These are phyloP conservation scores for Cotesia glomerata DNA, from an alignment of 1,140 invertebrate species.

Conservation along the genomic window DNA sequence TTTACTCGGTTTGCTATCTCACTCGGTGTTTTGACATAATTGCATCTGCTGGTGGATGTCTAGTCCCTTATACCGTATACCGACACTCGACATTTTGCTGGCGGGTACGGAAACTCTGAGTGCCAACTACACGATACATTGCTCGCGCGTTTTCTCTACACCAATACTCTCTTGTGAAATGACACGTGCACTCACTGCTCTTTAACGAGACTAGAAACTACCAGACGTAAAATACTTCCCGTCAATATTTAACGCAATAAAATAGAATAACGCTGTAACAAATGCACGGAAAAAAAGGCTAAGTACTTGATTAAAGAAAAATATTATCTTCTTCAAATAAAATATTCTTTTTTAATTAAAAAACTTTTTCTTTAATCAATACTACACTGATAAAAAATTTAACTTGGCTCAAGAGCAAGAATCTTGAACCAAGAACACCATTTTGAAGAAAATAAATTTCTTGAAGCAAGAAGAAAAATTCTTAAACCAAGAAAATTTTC, in stretches of 20 bases:
- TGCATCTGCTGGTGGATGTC: slow-evolving; percentile 25
- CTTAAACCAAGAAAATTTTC: too few species aligned
- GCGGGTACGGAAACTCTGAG: slow-evolving; percentile 19
- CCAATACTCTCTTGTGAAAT: slow-evolving; percentile 12
- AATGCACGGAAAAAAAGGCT: too few species aligned
- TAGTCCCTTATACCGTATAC: neutral
- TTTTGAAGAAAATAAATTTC: too few species aligned
- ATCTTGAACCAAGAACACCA: too few species aligned
- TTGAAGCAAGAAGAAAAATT: too few species aligned
- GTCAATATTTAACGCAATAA: slow-evolving; percentile 10
- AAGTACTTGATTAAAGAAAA: too few species aligned
- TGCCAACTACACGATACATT: slow-evolving; percentile 20
- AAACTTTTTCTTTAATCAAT: too few species aligned
- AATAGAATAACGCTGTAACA: neutral
- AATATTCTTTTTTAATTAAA: too few species aligned
- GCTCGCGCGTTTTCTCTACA: neutral
- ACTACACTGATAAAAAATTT: too few species aligned
- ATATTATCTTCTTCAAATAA: too few species aligned
- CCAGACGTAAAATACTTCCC: neutral
- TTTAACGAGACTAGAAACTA: slow-evolving; percentile 6
- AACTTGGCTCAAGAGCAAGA: too few species aligned
- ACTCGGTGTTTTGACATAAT: slow-evolving; percentile 25
- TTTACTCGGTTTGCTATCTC: neutral
- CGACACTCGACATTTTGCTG: slow-evolving; percentile 23
- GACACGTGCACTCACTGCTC: slow-evolving; percentile 19